Conservation (phyloP, 1,140 invertebrate genomes). For the Nephila pilipes region DNA sequence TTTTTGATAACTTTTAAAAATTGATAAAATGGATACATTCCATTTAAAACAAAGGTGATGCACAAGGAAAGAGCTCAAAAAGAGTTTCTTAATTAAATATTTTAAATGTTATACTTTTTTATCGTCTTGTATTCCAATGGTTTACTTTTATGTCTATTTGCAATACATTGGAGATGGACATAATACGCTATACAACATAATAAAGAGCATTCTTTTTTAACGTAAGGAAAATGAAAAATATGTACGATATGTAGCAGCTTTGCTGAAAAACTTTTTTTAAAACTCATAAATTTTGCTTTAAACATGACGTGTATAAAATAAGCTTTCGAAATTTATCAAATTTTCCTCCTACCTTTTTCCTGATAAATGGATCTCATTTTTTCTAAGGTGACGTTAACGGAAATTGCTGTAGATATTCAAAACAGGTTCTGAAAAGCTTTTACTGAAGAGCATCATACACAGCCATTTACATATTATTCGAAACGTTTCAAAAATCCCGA, state of each 20-base stretch:
- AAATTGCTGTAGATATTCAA: constrained; percentile 8
- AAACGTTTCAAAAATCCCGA: neutral
- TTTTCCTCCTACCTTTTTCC: neutral
- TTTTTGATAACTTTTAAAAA: too few species aligned
- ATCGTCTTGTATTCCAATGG: too few species aligned
- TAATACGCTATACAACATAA: neutral
- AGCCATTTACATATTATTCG: neutral
- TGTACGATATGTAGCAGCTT: neutral
- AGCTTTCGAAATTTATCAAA: neutral
- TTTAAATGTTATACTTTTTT: too few species aligned
- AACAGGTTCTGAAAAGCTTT: neutral
- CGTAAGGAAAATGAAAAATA: neutral
- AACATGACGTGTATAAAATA: neutral
- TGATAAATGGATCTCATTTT: neutral
- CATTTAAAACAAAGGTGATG: too few species aligned
- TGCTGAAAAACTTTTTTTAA: neutral
- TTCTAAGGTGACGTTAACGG: neutral
- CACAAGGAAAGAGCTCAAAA: too few species aligned
- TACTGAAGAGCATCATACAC: neutral
- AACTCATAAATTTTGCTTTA: neutral
- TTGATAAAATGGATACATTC: too few species aligned
- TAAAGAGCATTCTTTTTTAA: neutral
- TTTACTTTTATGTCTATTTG: neutral
- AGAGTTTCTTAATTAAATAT: too few species aligned
- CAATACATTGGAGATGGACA: too few species aligned